Conservation (phyloP, 2,797 vertebrate genomes). For the Brachyrhaphis roseni region DNA sequence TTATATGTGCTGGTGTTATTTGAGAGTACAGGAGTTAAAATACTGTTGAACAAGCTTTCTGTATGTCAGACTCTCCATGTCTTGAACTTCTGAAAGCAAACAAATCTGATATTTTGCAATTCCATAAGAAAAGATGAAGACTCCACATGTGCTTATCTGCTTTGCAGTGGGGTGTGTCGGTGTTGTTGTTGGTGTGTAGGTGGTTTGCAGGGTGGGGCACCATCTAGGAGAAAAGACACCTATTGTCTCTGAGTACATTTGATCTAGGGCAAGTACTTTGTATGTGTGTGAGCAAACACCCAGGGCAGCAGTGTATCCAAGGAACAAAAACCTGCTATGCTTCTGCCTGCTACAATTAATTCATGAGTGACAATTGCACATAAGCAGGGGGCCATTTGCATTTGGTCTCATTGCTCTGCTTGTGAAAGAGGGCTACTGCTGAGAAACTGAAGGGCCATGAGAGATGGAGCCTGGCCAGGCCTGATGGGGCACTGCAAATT, state of each 20-base stretch:
- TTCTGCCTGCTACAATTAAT: slow-evolving; percentile 44
- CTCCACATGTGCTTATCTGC: not conserved
- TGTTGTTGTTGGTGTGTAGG: slow-evolving; percentile 21
- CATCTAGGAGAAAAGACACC: slow-evolving; percentile 36
- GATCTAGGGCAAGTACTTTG: slow-evolving; percentile 29
- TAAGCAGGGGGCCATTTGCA: slow-evolving; percentile 66
- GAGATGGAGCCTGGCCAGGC: slow-evolving; percentile 38
- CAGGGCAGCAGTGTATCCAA: slow-evolving; percentile 35
- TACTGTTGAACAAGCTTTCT: not conserved
- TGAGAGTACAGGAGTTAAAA: not conserved
- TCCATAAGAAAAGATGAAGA: slow-evolving; percentile 4
- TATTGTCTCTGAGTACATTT: slow-evolving; percentile 59
- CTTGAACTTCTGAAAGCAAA: not conserved
- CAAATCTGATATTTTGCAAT: slow-evolving; percentile 23
- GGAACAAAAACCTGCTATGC: slow-evolving; percentile 53
- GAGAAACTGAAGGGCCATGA: slow-evolving; percentile 40
- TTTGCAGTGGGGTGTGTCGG: slow-evolving; percentile 13
- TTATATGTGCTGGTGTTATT: not conserved
- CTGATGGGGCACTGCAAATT: slow-evolving; percentile 44
- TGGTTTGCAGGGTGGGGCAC: slow-evolving; percentile 36
- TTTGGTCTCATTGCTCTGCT: slow-evolving; percentile 71
- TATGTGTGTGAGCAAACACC: slow-evolving; percentile 12
- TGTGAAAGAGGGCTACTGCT: slow-evolving; percentile 57
- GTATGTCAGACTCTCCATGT: not conserved
- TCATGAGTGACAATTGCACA: slow-evolving; percentile 45